Evolutionary conservation across 2,113 vertebrate genomes (phyloP).

Genomic region (Melospiza georgiana): DNA sequence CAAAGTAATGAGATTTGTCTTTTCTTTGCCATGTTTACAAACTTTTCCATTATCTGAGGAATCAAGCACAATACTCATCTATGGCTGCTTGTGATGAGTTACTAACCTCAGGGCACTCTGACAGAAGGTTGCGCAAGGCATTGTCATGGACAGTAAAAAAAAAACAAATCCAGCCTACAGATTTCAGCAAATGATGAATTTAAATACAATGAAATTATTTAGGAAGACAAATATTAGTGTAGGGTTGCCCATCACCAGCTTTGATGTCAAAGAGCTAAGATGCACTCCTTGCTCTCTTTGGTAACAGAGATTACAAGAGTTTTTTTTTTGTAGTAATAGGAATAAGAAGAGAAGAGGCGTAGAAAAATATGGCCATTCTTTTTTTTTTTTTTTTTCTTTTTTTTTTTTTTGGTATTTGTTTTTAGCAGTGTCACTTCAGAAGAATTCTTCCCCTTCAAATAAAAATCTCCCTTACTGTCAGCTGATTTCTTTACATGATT

Average conservation of each 20-base stretch:
- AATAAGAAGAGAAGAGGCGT: not conserved
- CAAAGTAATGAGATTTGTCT: not conserved
- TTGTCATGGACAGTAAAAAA: not conserved
- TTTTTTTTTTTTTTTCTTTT: too few species aligned
- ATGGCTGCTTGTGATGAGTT: not conserved
- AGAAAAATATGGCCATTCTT: not conserved
- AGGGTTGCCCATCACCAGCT: not conserved
- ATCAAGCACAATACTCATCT: not conserved
- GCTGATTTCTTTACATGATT: not conserved
- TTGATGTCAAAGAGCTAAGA: not conserved
- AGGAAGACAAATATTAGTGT: not conserved
- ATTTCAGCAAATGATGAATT: not conserved
- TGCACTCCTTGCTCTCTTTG: not conserved
- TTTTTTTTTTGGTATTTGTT: not conserved
- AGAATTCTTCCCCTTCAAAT: not conserved
- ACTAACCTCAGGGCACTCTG: not conserved
- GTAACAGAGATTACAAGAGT: not conserved
- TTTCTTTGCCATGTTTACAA: not conserved
- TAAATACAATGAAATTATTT: not conserved
- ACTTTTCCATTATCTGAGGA: not conserved
- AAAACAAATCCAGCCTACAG: not conserved
- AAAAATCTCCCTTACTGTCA: not conserved
- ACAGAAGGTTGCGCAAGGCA: not conserved
- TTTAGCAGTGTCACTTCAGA: not conserved
- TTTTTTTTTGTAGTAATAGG: not conserved